These are phyloP conservation scores for Cercopithecus mona DNA, from an alignment of 2,113 vertebrate species.

Conservation along the genomic window DNA sequence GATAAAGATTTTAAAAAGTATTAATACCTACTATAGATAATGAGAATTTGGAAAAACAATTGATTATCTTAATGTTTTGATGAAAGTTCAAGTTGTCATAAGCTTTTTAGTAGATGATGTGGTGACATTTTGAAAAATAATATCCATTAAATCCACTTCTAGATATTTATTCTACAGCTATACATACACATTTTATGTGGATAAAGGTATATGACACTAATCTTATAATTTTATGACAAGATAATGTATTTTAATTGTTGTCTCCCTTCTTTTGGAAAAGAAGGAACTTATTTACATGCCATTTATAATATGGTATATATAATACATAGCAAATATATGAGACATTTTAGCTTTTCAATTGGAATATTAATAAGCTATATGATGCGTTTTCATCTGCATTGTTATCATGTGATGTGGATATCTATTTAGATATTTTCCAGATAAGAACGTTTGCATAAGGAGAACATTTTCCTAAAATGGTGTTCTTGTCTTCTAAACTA, in stretches of 20 bases:
- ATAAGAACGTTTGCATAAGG: background rate
- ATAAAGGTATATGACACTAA: background rate
- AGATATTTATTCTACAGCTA: background rate
- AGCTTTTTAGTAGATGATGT: background rate
- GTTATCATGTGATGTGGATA: background rate
- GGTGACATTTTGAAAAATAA: background rate
- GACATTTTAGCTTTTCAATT: background rate
- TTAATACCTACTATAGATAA: background rate
- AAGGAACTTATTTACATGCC: background rate
- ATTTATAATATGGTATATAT: background rate
- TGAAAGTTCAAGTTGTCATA: background rate
- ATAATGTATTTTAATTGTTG: background rate
- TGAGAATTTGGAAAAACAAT: background rate
- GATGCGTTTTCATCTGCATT: background rate
- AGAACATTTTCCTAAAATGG: background rate
- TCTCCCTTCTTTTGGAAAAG: background rate
- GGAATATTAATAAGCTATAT: background rate
- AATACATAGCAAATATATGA: background rate
- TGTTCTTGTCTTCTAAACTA: background rate
- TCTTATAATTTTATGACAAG: background rate
- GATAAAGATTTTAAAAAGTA: background rate
- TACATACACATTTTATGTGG: background rate
- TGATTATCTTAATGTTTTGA: background rate
- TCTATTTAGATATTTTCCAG: background rate
- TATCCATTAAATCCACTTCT: background rate